Evolutionary conservation across 2,797 vertebrate genomes (phyloP).

Genomic region (Mallotus villosus): DNA sequence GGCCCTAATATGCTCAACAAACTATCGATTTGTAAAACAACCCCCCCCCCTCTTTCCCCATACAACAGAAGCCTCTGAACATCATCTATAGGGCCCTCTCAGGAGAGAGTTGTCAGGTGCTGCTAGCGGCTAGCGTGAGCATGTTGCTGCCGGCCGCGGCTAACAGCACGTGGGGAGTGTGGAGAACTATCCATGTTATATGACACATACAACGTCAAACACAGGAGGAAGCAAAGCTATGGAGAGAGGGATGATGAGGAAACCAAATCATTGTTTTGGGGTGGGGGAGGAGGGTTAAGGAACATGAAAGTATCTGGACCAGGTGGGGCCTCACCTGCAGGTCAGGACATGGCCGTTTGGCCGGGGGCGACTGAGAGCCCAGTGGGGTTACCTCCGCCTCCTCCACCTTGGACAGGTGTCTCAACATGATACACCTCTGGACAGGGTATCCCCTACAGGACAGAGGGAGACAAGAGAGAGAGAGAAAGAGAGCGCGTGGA

Average conservation of each 20-base stretch:
- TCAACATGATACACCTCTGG: conserved; percentile 86
- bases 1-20: no score
- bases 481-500: not conserved
- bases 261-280: not conserved
- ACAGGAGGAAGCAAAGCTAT: not conserved
- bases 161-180: not conserved
- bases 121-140: no score
- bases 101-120: no score
- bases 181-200: not conserved
- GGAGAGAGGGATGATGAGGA: not conserved
- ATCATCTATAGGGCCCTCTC: no score
- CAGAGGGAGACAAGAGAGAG: conserved; percentile 24
- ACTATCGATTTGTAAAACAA: no score
- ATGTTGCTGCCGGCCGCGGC: no score
- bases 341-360: conserved; percentile 86
- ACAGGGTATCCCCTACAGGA: conserved; percentile 77
- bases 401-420: conserved; percentile 81
- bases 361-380: conserved; percentile 80
- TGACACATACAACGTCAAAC: not conserved
- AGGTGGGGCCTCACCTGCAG: conserved; percentile 79
- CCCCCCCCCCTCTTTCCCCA: no score
- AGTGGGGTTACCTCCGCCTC: conserved; percentile 68
- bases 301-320: not conserved
- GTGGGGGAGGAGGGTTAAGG: not conserved
- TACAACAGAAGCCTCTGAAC: no score